These are phyloP conservation scores for Acrossocheilus wenchowensis DNA, from an alignment of 2,797 vertebrate species.

Conservation along the genomic window DNA sequence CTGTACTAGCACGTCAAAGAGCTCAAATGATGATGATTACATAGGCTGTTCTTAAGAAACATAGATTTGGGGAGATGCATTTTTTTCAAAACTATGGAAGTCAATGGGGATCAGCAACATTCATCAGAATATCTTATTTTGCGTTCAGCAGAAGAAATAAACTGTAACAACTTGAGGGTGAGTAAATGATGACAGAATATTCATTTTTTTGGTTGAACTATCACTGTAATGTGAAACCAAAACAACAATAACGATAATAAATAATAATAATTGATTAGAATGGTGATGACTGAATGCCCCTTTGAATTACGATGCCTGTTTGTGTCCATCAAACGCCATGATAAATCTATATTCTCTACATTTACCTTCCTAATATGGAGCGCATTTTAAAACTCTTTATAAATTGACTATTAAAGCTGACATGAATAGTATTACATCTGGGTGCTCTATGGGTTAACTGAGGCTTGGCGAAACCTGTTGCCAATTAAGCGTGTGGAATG, in stretches of 20 bases:
- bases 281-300: not conserved
- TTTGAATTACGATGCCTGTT: not conserved
- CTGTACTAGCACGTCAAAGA: not conserved
- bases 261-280: not conserved
- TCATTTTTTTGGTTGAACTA: not conserved
- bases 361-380: not conserved
- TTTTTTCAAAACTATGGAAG: not conserved
- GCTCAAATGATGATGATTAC: not conserved
- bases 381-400: not conserved
- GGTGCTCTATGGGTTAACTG: constrained; percentile 63
- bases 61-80: not conserved
- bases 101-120: not conserved
- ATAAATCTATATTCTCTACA: not conserved
- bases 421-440: not conserved
- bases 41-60: not conserved
- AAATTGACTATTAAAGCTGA: not conserved
- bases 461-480: constrained; percentile 84
- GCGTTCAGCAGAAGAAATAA: not conserved
- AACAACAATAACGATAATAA: not conserved
- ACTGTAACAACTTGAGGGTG: not conserved
- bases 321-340: not conserved
- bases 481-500: constrained; percentile 85
- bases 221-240: not conserved
- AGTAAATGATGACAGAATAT: not conserved
- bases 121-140: not conserved